Evolutionary conservation across 2,113 vertebrate species (phyloP).

Genomic region (Naja naja): DNA sequence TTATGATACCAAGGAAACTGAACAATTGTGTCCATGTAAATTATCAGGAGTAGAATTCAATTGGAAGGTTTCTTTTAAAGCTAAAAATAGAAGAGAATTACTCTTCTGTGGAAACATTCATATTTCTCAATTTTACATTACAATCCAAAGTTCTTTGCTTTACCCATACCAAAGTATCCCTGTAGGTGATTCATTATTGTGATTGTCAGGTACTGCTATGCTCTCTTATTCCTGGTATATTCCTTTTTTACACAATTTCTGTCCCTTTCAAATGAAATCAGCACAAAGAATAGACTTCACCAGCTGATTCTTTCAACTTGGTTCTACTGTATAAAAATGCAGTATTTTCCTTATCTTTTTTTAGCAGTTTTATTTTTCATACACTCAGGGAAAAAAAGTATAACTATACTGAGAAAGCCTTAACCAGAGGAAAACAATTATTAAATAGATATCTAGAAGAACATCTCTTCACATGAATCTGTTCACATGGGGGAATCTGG

Average conservation of each 20-base stretch:
- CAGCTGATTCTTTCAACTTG: background rate
- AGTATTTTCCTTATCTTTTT: background rate
- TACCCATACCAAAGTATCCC: background rate
- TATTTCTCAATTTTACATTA: background rate
- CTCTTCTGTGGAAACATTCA: background rate
- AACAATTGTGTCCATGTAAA: background rate
- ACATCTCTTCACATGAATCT: background rate
- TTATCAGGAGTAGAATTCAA: background rate
- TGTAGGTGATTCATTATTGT: background rate
- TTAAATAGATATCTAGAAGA: slow-evolving; percentile 2
- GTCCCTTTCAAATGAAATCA: background rate
- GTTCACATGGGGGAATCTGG: slow-evolving; percentile 5
- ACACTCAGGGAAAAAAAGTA: background rate
- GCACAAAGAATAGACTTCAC: background rate
- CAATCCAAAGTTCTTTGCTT: background rate
- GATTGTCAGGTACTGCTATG: background rate
- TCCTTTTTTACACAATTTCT: background rate
- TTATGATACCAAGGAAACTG: background rate
- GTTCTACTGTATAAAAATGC: background rate
- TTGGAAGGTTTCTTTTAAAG: background rate
- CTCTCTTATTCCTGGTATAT: background rate
- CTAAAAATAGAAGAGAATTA: background rate
- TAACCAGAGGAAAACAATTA: slow-evolving; percentile 2
- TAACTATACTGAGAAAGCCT: background rate
- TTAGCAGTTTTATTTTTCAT: slow-evolving; percentile 3